Percentiles rank a stretch among this genome's conserved stretches.
phyloP scores from a whole-genome alignment of 2,113 vertebrate genomes.

The Azemiops feae region DNA sequence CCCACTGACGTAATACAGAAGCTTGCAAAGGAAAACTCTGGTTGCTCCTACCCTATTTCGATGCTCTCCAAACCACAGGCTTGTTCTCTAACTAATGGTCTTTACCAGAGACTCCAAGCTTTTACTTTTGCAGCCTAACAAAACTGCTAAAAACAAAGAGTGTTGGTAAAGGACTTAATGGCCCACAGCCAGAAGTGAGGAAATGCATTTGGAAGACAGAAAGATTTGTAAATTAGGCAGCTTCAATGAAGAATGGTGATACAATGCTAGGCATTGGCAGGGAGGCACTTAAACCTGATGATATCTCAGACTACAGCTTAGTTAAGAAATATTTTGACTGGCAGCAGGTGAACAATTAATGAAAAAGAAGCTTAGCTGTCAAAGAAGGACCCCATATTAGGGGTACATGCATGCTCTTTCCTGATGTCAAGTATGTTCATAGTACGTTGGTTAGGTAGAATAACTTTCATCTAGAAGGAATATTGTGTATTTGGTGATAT shows the following conservation, averaged over 20 bases:
- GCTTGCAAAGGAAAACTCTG: constrained; percentile 14
- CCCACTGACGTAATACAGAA: not conserved
- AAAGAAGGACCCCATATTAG: not conserved
- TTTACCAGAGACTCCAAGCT: not conserved
- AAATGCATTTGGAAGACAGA: not conserved
- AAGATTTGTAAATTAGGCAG: not conserved
- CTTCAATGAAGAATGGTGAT: not conserved
- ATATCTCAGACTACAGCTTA: not conserved
- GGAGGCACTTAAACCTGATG: not conserved
- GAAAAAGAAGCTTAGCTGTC: not conserved
- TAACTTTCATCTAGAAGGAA: not conserved
- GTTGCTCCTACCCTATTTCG: not conserved
- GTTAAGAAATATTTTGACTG: not conserved
- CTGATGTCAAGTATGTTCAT: not conserved
- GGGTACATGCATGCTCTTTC: not conserved
- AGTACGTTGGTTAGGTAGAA: not conserved
- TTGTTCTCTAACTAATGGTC: not conserved
- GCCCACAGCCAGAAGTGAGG: too few species aligned
- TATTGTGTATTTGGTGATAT: not conserved
- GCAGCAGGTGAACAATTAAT: not conserved
- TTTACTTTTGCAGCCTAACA: not conserved
- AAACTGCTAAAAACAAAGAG: not conserved
- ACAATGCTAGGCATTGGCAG: not conserved
- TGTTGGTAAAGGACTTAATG: not conserved
- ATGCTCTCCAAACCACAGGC: not conserved